These are phyloP conservation scores for Mythimna impura DNA, from an alignment of 2,888 invertebrate species.

Conservation along the genomic window DNA sequence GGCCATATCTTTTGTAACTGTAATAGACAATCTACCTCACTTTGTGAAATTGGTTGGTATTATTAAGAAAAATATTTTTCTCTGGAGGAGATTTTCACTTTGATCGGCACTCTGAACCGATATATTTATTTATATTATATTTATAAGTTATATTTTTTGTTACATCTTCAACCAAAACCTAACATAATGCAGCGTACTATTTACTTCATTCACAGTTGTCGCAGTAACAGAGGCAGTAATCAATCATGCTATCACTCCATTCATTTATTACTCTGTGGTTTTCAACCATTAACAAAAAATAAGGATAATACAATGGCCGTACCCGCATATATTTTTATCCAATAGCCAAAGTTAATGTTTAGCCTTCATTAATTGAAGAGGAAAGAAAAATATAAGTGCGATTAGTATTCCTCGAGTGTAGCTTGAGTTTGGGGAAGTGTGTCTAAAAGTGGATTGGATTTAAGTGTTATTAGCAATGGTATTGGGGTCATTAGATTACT, in stretches of 20 bases:
- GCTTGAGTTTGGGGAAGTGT: background rate
- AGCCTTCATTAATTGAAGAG: slow-evolving; percentile 37
- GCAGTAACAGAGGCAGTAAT: background rate
- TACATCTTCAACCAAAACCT: no score
- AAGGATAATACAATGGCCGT: slow-evolving; percentile 36
- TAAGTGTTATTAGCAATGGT: background rate
- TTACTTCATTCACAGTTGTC: background rate
- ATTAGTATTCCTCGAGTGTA: slow-evolving; percentile 38
- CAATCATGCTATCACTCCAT: slow-evolving; percentile 11
- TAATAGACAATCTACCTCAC: no score
- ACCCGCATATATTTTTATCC: slow-evolving; percentile 53
- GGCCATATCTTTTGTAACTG: no score
- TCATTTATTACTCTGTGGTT: slow-evolving; percentile 2
- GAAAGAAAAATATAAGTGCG: slow-evolving; percentile 34
- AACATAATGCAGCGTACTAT: background rate
- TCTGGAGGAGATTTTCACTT: no score
- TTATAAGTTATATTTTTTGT: no score
- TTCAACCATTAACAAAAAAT: slow-evolving; percentile 33
- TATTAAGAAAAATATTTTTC: no score
- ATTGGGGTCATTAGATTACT: background rate
- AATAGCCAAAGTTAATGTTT: slow-evolving; percentile 44
- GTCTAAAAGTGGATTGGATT: slow-evolving; percentile 3
- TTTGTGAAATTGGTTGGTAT: no score
- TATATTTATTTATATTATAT: no score
- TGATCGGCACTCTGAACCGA: no score